Percentiles rank a stretch among this genome's conserved stretches.
phyloP scores from a whole-genome alignment of 2,888 invertebrate species.

The Galerucella nymphaeae region DNA sequence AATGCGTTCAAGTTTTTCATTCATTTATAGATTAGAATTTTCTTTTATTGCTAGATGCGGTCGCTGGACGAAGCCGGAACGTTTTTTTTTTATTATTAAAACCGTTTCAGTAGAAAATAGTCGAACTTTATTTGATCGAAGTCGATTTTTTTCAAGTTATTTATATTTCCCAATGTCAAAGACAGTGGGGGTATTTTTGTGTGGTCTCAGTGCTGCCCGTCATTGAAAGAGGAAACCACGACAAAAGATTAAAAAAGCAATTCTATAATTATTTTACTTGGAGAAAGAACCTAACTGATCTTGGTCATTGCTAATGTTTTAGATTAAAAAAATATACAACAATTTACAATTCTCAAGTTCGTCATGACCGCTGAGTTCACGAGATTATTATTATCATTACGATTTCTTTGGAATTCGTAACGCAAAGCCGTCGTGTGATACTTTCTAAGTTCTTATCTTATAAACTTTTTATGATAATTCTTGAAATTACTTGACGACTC shows the following conservation, averaged over 20 bases:
- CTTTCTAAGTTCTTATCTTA: constrained; percentile 23
- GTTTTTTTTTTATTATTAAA: not conserved
- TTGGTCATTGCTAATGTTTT: too few relatives aligned
- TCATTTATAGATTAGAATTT: not conserved
- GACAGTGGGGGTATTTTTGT: not conserved
- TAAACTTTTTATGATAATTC: constrained; percentile 31
- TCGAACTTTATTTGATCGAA: too few relatives aligned
- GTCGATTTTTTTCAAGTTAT: too few relatives aligned
- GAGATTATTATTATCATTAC: constrained; percentile 5
- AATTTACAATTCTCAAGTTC: not conserved
- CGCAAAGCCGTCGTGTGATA: constrained; percentile 17
- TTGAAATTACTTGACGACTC: constrained; percentile 20
- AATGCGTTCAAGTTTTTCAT: constrained; percentile 1
- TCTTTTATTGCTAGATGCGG: not conserved
- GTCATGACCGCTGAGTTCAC: not conserved
- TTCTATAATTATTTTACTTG: too few relatives aligned
- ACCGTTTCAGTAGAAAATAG: too few relatives aligned
- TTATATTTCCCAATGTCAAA: not conserved
- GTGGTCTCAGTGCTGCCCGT: too few relatives aligned
- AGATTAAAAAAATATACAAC: not conserved
- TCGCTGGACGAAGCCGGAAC: not conserved
- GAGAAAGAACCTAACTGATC: too few relatives aligned
- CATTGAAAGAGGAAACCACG: too few relatives aligned
- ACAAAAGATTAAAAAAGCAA: too few relatives aligned
- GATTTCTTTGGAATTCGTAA: constrained; percentile 30